Base-by-base conservation (phyloP, 2,797 vertebrate species). In the Microchirus variegatus region DNA sequence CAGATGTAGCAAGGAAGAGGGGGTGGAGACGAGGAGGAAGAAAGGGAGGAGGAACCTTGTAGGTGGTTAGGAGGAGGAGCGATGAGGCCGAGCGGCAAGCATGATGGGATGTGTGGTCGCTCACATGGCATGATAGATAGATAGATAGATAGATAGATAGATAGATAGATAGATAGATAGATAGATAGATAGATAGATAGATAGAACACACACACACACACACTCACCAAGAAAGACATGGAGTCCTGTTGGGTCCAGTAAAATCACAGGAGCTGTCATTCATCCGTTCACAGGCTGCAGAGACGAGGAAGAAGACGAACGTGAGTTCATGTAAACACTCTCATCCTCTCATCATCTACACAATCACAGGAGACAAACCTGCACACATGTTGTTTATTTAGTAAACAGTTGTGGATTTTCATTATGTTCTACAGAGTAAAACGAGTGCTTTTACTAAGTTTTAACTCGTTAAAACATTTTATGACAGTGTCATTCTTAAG, bases 191-290 rank as follows among this genome's bases (percentile, higher is more conserved):
- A 64, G 13, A 46, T 11, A 17, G 48, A 31, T 36, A 51, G 35
- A 18, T 45, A 59, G 35, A n/a, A 52, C 53, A 36, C 12, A 18
- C 59, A 67, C 18, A 9, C 14, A 13, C 11, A 19, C 12, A 37
- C 73, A 84, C 96, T 97, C 94, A 98, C 97, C 96, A 97, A 90
- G 93, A 97, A 96, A 94, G 97, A 98, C 97, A 98, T 98, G 94
- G 95, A 95, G 94, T 93, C 79, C 36, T 89, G 91, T 93, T 90
- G 91, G 87, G 81, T 85, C 83, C 55, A 69, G 67, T 70, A 77
- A 80, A 74, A 78, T 75, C 85, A 75, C 75, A 90, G 62, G 77
- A 66, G 88, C 69, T 87, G 75, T 90, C 93, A 95, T 95, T 92
- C 93, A 95, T 89, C 88, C 87, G 78, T 90, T 80, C 74, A 63